Percentiles rank a stretch among this genome's conserved stretches.
Evolutionary conservation across 2,797 vertebrate genomes (phyloP).

Genomic region (Ctenochaetus hawaiiensis): DNA sequence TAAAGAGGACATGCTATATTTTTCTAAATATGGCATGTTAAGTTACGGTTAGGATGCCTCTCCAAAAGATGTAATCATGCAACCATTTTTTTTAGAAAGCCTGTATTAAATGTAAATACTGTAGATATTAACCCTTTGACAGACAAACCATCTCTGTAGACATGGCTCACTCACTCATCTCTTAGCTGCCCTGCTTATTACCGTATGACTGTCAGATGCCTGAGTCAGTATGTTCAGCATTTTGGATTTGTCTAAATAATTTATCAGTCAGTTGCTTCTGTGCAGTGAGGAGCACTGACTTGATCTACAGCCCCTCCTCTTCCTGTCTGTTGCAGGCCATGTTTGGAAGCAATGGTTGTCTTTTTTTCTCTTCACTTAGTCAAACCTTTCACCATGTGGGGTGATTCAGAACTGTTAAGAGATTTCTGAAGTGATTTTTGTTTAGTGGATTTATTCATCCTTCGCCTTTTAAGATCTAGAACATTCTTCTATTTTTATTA

Average conservation of each 20-base stretch:
- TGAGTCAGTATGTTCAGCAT: conserved; percentile 59
- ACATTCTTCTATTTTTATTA: too few species aligned
- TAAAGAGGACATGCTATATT: neutral
- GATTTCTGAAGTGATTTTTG: neutral
- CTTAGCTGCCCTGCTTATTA: conserved; percentile 47
- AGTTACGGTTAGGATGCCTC: neutral
- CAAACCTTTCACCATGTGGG: neutral
- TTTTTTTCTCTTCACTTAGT: neutral
- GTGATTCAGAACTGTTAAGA: neutral
- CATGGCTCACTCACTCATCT: conserved; percentile 13
- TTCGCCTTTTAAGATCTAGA: too few species aligned
- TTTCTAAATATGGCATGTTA: neutral
- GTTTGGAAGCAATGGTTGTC: conserved; percentile 9
- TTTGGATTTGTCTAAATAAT: conserved; percentile 64
- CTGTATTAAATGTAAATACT: neutral
- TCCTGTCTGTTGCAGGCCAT: conserved; percentile 4
- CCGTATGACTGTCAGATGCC: conserved; percentile 58
- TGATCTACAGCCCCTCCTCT: conserved; percentile 33
- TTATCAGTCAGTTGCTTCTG: conserved; percentile 64
- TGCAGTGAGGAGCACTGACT: conserved; percentile 32
- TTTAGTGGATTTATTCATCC: too few species aligned
- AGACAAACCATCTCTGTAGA: conserved; percentile 1
- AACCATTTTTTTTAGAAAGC: neutral
- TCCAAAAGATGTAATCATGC: neutral
- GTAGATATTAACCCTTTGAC: neutral